Evolutionary conservation across 1,140 invertebrate genomes (phyloP).

Genomic region (Aphidius gifuensis): DNA sequence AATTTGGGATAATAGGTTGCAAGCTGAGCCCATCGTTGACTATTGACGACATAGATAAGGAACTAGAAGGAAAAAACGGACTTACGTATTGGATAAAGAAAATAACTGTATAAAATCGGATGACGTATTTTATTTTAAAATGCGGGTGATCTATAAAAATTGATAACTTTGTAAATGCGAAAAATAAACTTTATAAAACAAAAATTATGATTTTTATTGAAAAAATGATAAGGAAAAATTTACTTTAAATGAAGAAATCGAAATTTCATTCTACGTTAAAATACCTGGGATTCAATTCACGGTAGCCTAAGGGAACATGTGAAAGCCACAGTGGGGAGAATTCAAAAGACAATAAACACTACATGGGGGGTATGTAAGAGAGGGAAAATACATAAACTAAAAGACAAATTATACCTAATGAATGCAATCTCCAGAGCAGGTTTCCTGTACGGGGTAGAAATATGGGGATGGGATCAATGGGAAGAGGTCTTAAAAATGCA

Average conservation of each 20-base stretch:
- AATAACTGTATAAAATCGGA: neutral
- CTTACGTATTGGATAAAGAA: neutral
- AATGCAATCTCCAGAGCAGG: neutral
- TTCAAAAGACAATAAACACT: too few species aligned
- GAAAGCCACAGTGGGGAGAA: constrained; percentile 6
- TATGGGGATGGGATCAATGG: constrained; percentile 3
- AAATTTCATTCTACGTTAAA: neutral
- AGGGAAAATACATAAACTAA: neutral
- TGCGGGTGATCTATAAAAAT: neutral
- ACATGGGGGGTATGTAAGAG: too few species aligned
- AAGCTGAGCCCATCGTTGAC: too few species aligned
- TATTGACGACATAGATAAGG: too few species aligned
- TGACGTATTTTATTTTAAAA: constrained; percentile 1
- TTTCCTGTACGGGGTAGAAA: constrained; percentile 5
- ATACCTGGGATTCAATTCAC: constrained; percentile 3
- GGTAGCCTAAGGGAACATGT: neutral
- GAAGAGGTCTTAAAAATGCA: neutral
- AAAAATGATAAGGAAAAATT: neutral
- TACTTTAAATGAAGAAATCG: neutral
- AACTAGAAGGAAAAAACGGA: neutral
- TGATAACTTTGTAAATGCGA: neutral
- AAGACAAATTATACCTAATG: neutral
- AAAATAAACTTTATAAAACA: constrained; percentile 1
- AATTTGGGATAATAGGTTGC: too few species aligned
- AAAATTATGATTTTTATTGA: constrained; percentile 4